Evolutionary conservation across 2,113 vertebrate genomes (phyloP).

Genomic region (Trinectes maculatus): DNA sequence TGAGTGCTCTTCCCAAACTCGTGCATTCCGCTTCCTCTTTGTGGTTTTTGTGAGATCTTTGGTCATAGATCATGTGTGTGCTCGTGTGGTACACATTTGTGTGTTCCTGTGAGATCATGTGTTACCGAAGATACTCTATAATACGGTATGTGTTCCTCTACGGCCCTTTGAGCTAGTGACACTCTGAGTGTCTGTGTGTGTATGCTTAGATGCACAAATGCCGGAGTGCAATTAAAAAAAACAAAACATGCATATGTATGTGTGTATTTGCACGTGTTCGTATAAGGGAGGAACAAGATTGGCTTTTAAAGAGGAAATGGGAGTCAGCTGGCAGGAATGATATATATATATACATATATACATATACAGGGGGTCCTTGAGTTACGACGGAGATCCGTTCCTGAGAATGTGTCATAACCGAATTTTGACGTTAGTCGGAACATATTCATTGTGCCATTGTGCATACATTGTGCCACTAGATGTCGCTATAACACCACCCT

Average conservation of each 20-base stretch:
- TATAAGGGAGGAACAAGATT: constrained; percentile 26
- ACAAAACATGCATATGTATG: neutral
- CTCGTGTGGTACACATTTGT: neutral
- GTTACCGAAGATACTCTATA: constrained; percentile 53
- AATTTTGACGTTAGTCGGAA: too few species aligned
- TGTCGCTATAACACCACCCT: too few species aligned
- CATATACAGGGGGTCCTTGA: too few species aligned
- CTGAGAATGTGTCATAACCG: too few species aligned
- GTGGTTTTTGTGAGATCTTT: constrained; percentile 50
- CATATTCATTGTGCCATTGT: too few species aligned
- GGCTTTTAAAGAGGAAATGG: constrained; percentile 74
- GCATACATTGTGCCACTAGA: too few species aligned
- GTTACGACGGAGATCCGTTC: too few species aligned
- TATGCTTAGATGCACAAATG: neutral
- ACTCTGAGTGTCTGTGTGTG: neutral
- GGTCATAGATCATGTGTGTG: constrained; percentile 45
- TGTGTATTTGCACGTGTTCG: neutral
- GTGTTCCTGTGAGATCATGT: constrained; percentile 2
- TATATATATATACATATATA: too few species aligned
- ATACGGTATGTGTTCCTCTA: constrained; percentile 72
- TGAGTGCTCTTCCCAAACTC: neutral
- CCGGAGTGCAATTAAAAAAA: neutral
- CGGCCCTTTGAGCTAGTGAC: constrained; percentile 28
- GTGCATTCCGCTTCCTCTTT: constrained; percentile 33
- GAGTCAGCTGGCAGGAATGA: constrained; percentile 75